phyloP scores from a whole-genome alignment of 2,888 invertebrate genomes.

The Bellardia bayeri region DNA sequence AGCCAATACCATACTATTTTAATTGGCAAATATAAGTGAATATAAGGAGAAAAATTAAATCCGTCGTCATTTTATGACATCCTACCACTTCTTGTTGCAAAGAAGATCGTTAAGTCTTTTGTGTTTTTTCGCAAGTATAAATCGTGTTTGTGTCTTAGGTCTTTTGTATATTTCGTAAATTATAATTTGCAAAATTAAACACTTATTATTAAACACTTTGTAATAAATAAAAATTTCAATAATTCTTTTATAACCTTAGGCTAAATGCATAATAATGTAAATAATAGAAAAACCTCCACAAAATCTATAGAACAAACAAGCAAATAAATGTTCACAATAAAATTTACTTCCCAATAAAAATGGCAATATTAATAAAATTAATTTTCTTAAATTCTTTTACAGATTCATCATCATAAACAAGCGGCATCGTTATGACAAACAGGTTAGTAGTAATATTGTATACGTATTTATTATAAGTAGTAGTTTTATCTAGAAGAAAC shows the following conservation, averaged over 20 bases:
- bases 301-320: conserved; percentile 28
- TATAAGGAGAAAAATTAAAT: too few relatives aligned
- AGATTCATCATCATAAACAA: conserved; percentile 61
- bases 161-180: conserved; percentile 21
- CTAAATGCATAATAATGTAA: background rate
- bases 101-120: conserved; percentile 31
- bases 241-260: conserved; percentile 55
- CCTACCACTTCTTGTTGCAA: background rate
- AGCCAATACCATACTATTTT: too few relatives aligned
- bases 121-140: background rate
- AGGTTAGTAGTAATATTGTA: conserved; percentile 27
- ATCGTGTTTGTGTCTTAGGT: conserved; percentile 37
- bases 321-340: conserved; percentile 32
- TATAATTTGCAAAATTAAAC: conserved; percentile 13
- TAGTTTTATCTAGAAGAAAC: conserved; percentile 45
- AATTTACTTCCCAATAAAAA: conserved; percentile 35
- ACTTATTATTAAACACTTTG: conserved; percentile 17
- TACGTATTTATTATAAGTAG: background rate
- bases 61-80: background rate
- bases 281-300: conserved; percentile 35
- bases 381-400: conserved; percentile 62
- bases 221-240: conserved; percentile 44
- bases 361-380: conserved; percentile 49
- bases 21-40: too few relatives aligned
- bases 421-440: conserved; percentile 40